Percentiles rank a stretch among this genome's conserved stretches.
These are phyloP conservation scores for Tapirus indicus DNA, from an alignment of 2,797 vertebrate species.

Conservation along the genomic window DNA sequence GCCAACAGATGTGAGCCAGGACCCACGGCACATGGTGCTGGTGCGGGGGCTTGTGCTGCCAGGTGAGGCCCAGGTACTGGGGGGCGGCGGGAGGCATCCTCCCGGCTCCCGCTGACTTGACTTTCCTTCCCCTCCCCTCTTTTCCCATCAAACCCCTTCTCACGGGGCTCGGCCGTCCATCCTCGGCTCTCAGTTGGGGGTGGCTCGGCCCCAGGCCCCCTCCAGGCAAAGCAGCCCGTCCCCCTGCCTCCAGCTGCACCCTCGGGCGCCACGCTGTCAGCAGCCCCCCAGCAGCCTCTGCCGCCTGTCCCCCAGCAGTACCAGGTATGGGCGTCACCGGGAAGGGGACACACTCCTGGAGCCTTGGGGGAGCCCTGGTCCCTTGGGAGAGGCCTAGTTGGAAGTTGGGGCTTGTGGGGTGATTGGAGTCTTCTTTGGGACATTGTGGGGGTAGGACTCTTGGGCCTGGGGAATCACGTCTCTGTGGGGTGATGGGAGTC, in stretches of 20 bases:
- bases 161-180: fast-evolving
- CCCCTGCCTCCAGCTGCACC: conserved; percentile 87
- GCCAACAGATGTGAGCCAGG: conserved; percentile 94
- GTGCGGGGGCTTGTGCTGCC: conserved; percentile 95
- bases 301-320: conserved; percentile 87
- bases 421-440: not conserved
- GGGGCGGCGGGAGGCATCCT: fast-evolving
- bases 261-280: conserved; percentile 70
- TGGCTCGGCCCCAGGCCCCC: conserved; percentile 82
- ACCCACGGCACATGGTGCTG: conserved; percentile 96
- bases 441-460: not conserved
- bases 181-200: conserved; percentile 87
- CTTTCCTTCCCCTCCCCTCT: not conserved
- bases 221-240: conserved; percentile 92
- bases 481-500: not conserved
- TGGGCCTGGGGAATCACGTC: fast-evolving
- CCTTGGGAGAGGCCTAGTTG: not conserved
- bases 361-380: not conserved
- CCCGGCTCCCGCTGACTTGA: not conserved
- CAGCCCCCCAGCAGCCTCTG: conserved; percentile 80
- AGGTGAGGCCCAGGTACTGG: conserved; percentile 84
- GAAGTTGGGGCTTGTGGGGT: not conserved
- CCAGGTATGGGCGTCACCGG: conserved; percentile 74
- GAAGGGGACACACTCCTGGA: fast-evolving
- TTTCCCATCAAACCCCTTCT: not conserved